These are phyloP conservation scores for Lamellibrachia satsuma DNA, from an alignment of 2,888 invertebrate species.

Conservation along the genomic window DNA sequence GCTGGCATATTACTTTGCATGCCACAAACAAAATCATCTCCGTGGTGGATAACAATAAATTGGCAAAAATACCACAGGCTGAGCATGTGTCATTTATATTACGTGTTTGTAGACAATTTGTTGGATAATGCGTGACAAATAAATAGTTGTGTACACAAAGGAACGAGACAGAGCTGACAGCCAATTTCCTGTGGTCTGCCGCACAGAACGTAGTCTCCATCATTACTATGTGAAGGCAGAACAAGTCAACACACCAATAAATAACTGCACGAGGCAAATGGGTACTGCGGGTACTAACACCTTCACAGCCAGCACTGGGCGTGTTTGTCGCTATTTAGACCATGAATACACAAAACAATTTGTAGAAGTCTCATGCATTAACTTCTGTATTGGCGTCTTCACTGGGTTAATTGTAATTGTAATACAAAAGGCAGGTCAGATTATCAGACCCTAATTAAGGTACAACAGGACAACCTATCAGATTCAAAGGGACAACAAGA, in stretches of 20 bases:
- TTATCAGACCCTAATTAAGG: too few relatives aligned
- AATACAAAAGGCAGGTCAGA: too few relatives aligned
- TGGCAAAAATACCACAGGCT: neutral
- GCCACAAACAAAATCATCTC: neutral
- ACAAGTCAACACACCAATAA: neutral
- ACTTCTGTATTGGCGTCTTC: too few relatives aligned
- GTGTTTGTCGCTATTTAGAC: neutral
- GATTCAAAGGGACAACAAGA: too few relatives aligned
- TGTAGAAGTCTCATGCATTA: neutral
- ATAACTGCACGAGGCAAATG: neutral
- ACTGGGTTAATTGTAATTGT: too few relatives aligned
- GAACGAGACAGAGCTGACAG: neutral
- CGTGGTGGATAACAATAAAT: neutral
- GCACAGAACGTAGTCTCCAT: neutral
- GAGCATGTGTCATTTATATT: neutral
- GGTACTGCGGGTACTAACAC: neutral
- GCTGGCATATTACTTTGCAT: neutral
- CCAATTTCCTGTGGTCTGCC: neutral
- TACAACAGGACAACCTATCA: too few relatives aligned
- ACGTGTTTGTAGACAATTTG: neutral
- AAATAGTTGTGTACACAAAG: neutral
- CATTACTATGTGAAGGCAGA: neutral
- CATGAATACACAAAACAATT: neutral
- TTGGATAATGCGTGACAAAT: neutral
- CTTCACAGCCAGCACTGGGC: neutral